phyloP scores from a whole-genome alignment of 2,797 vertebrate genomes.

The Numenius phaeopus region DNA sequence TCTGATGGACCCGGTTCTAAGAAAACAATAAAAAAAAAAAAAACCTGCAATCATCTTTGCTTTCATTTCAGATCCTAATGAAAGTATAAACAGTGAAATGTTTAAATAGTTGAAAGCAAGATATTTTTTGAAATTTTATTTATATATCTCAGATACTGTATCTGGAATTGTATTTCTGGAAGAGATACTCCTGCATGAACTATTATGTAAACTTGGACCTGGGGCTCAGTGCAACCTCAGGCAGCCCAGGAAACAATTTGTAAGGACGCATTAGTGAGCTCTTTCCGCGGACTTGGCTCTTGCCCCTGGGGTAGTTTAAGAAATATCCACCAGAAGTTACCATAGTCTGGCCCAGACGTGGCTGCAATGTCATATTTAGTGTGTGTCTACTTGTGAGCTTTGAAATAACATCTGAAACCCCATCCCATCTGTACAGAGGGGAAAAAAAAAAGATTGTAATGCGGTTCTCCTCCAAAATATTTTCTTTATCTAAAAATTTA shows the following conservation, averaged over 20 bases:
- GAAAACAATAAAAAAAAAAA: not conserved
- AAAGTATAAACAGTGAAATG: not conserved
- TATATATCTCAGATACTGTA: not conserved
- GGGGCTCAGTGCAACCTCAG: not conserved
- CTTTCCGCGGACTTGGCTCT: not conserved
- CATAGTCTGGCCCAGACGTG: not conserved
- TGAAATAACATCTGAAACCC: not conserved
- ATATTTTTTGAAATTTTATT: not conserved
- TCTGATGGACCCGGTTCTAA: not conserved
- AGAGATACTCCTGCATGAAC: not conserved
- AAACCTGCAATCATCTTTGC: not conserved
- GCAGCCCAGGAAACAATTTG: not conserved
- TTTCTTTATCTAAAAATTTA: conserved; percentile 2
- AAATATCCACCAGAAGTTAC: not conserved
- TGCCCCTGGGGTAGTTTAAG: not conserved
- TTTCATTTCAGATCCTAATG: not conserved
- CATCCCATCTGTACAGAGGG: not conserved
- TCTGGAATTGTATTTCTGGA: not conserved
- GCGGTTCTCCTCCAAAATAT: not conserved
- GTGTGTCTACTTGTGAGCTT: not conserved
- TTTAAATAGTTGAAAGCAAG: not conserved
- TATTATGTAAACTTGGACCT: not conserved
- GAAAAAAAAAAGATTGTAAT: not conserved
- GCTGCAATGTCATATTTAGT: not conserved
- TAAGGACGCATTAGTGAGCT: not conserved